These are phyloP conservation scores for Leucoma salicis DNA, from an alignment of 2,888 invertebrate genomes.

Conservation along the genomic window DNA sequence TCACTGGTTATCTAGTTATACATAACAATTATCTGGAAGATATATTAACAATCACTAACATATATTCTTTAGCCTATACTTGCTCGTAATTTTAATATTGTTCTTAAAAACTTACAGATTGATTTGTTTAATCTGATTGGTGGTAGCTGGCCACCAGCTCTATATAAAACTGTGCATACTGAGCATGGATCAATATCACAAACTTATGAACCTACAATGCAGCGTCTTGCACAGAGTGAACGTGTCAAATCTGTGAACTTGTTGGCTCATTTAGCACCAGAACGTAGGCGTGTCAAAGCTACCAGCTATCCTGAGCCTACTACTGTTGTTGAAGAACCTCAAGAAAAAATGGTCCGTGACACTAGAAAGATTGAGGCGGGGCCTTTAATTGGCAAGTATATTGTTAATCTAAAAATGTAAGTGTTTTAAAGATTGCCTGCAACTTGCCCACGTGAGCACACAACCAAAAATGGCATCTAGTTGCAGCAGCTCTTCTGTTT, in stretches of 20 bases:
- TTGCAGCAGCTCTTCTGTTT: too few species aligned
- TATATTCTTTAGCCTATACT: too few species aligned
- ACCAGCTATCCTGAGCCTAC: slow-evolving; percentile 33
- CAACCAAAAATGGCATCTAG: too few species aligned
- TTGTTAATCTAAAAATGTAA: too few species aligned
- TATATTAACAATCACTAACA: too few species aligned
- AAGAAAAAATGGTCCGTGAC: slow-evolving; percentile 69
- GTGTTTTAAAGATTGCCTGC: too few species aligned
- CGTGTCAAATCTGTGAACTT: slow-evolving; percentile 84
- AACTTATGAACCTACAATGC: slow-evolving; percentile 59
- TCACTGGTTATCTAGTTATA: too few species aligned
- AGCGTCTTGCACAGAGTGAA: slow-evolving; percentile 60
- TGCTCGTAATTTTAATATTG: too few species aligned
- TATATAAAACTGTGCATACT: slow-evolving; percentile 51
- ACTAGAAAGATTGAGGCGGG: slow-evolving; percentile 73
- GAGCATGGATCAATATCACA: slow-evolving; percentile 63
- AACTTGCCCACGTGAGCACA: too few species aligned
- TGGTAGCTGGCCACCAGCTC: slow-evolving; percentile 76
- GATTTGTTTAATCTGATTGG: slow-evolving; percentile 73
- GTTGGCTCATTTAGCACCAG: slow-evolving; percentile 79
- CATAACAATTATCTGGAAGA: too few species aligned
- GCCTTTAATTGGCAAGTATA: slow-evolving; percentile 63
- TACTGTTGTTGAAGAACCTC: slow-evolving; percentile 35
- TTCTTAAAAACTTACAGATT: slow-evolving; percentile 45
- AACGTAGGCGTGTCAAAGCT: slow-evolving; percentile 56